These are phyloP conservation scores for Tinea pellionella DNA, from an alignment of 2,888 invertebrate genomes.

Conservation along the genomic window DNA sequence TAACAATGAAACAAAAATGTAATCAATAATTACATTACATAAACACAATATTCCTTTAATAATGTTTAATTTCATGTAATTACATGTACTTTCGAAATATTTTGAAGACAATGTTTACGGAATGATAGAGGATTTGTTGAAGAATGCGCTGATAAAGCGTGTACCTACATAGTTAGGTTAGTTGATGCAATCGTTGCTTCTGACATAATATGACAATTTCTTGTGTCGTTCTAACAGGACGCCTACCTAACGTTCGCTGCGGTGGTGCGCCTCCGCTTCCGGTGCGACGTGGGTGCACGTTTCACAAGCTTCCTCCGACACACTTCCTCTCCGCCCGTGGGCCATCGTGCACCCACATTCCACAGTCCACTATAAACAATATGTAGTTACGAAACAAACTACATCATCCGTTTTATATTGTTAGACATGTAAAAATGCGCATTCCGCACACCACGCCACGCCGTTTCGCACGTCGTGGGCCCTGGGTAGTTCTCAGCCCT, in stretches of 20 bases:
- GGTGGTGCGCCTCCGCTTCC: conserved; percentile 48
- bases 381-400: neutral
- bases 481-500: conserved; percentile 42
- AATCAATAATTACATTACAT: neutral
- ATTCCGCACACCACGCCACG: no score
- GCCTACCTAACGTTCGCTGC: neutral
- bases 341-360: neutral
- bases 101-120: neutral
- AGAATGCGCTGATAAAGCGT: neutral
- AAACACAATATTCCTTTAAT: neutral
- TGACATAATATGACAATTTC: neutral
- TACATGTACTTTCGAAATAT: neutral
- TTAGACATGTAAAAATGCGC: neutral
- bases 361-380: neutral
- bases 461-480: conserved; percentile 23
- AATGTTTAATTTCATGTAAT: neutral
- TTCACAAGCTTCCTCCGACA: conserved; percentile 55
- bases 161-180: neutral
- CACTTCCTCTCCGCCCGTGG: conserved; percentile 31
- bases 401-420: neutral
- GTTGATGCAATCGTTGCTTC: neutral
- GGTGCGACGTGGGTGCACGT: conserved; percentile 48
- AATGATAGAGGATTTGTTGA: neutral
- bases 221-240: neutral
- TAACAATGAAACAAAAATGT: neutral